Evolutionary conservation across 2,888 invertebrate genomes (phyloP), one percentile per base, ranked within the genome.

Genomic region (Geotrupes spiniger): DNA sequence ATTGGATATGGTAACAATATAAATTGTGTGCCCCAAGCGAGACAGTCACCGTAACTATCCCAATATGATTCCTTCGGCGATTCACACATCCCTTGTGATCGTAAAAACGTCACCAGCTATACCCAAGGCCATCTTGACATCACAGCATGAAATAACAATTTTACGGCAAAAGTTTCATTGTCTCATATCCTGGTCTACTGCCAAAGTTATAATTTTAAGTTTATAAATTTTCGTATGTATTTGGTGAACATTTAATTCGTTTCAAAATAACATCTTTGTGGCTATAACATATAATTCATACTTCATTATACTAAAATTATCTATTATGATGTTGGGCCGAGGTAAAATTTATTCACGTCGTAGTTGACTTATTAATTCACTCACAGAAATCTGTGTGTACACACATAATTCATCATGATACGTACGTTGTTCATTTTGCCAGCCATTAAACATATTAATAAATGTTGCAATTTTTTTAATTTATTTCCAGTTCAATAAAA

Each of bases 1-100:
- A 67, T 66, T 68, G 69, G 60, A 62, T 66, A 66, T 64, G 66
- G 63, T 60, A 63, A 61, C 61, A 64, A 64, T 64, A 66, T 68
- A 66, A 66, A 66, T 66, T 60, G 60, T 54, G 52, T 46, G 52
- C n/a, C 44, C 42, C 48, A 37, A 43, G 42, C 38, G 49, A 39
- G 38, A 46, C 48, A 52, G 36, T 43, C 49, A 42, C 53, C 51
- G 51, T 53, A 57, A 57, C 54, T 57, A 52, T 51, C 52, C 52
- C 51, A 47, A 49, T 51, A 53, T 51, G 47, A 58, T 59, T 53
- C 55, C 57, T 21, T 46, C 17, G 38, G 37, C 54, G 54, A 56
- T 56, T 60, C 57, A 56, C 57, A 56, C 55, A 55, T 61, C 55
- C 56, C 56, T 53, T 26, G 39, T 28, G 51, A 48, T 55, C 50